Percentiles rank a stretch among this genome's conserved stretches.
These are phyloP conservation scores for Vombatus ursinus DNA, from an alignment of 2,113 vertebrate species.

Conservation along the genomic window DNA sequence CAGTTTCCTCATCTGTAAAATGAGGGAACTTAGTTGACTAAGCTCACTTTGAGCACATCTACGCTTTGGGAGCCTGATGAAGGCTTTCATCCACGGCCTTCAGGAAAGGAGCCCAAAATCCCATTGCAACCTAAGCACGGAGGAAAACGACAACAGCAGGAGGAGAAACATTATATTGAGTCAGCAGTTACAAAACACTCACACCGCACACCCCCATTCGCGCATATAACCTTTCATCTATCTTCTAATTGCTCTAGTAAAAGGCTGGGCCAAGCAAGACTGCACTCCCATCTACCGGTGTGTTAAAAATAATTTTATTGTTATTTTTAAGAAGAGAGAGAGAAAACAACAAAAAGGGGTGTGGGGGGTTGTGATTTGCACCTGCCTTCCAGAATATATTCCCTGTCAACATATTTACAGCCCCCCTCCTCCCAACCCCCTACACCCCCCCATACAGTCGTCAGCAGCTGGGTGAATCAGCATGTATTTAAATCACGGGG, in stretches of 20 bases:
- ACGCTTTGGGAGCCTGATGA: not conserved
- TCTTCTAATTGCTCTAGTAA: constrained; percentile 41
- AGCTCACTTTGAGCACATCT: not conserved
- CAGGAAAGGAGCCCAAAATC: constrained; percentile 38
- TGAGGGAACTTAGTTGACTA: not conserved
- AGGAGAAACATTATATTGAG: constrained; percentile 65
- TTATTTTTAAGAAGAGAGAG: constrained; percentile 12
- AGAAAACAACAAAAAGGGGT: not conserved
- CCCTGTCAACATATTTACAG: constrained; percentile 54
- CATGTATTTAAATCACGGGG: constrained; percentile 96
- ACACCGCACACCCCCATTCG: not conserved
- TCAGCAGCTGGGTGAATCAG: constrained; percentile 91
- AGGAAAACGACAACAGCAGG: constrained; percentile 67
- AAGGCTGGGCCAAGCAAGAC: not conserved
- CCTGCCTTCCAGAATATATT: constrained; percentile 35
- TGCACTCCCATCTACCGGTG: constrained; percentile 20
- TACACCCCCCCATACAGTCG: constrained; percentile 58
- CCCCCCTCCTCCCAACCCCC: not conserved
- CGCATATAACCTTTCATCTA: not conserved
- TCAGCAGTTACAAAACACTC: constrained; percentile 49
- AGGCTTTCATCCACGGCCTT: constrained; percentile 33
- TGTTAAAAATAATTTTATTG: constrained; percentile 1
- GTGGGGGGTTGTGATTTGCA: constrained; percentile 41
- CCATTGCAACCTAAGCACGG: constrained; percentile 64
- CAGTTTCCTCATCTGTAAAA: not conserved